These are phyloP conservation scores for Microchrysa polita DNA, from an alignment of 2,888 invertebrate genomes.

Conservation along the genomic window DNA sequence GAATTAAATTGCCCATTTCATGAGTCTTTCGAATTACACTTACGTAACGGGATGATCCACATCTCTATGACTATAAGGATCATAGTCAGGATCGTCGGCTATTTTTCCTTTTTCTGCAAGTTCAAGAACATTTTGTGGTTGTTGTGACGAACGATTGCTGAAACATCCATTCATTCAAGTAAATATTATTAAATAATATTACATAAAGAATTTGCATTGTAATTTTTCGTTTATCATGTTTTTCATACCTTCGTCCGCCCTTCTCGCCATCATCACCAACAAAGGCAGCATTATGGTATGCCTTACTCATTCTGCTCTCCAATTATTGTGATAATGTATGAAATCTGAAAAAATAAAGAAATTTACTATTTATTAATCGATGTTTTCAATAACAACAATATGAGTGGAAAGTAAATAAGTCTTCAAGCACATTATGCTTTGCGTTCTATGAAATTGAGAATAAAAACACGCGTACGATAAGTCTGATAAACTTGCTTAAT, in stretches of 20 bases:
- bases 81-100: conserved; percentile 66
- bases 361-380: too few species aligned
- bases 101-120: conserved; percentile 60
- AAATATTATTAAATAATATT: too few species aligned
- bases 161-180: background rate
- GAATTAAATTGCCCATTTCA: too few species aligned
- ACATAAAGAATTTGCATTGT: background rate
- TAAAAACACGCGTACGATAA: background rate
- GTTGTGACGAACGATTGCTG: conserved; percentile 1
- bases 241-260: conserved; percentile 51
- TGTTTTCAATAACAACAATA: too few species aligned
- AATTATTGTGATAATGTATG: too few species aligned
- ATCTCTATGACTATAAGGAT: conserved; percentile 75
- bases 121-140: conserved; percentile 57
- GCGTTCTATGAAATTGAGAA: too few species aligned
- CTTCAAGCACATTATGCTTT: too few species aligned
- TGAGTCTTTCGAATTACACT: too few species aligned
- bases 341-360: too few species aligned
- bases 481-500: background rate
- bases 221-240: background rate
- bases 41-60: conserved; percentile 78
- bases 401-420: too few species aligned
- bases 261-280: conserved; percentile 59
- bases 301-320: conserved; percentile 27
- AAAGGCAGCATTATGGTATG: conserved; percentile 60